Evolutionary conservation across 2,113 vertebrate species (phyloP).

Genomic region (Pungitius pungitius): DNA sequence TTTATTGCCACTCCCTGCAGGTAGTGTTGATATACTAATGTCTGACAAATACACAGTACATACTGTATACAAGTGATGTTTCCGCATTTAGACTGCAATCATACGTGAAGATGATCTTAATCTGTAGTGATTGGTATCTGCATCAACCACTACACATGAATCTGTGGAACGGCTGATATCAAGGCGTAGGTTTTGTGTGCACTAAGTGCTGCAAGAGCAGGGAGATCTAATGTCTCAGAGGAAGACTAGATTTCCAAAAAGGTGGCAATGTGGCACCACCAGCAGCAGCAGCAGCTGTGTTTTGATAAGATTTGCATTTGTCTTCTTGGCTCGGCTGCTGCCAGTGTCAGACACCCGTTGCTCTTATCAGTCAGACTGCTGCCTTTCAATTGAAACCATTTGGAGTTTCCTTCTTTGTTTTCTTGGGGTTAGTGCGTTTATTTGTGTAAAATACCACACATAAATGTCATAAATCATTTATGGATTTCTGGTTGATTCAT

Average conservation of each 20-base stretch:
- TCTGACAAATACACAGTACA: constrained; percentile 6
- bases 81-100: background rate
- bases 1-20: constrained; percentile 39
- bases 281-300: constrained; percentile 53
- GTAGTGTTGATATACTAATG: constrained; percentile 21
- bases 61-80: background rate
- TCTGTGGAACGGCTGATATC: background rate
- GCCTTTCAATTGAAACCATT: constrained; percentile 25
- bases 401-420: background rate
- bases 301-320: constrained; percentile 51
- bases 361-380: constrained; percentile 17
- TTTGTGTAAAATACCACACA: background rate
- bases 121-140: background rate
- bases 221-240: constrained; percentile 18
- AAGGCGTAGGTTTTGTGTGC: too few species aligned
- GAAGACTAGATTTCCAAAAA: constrained; percentile 15
- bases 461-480: background rate
- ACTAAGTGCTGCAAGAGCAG: background rate
- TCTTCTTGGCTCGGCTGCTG: constrained; percentile 24
- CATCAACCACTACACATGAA: background rate
- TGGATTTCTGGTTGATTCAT: background rate
- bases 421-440: background rate
- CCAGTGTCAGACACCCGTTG: constrained; percentile 26
- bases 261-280: constrained; percentile 16
- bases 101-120: background rate